Evolutionary conservation across 2,113 vertebrate species (phyloP).

Genomic region (Bubo scandiacus): DNA sequence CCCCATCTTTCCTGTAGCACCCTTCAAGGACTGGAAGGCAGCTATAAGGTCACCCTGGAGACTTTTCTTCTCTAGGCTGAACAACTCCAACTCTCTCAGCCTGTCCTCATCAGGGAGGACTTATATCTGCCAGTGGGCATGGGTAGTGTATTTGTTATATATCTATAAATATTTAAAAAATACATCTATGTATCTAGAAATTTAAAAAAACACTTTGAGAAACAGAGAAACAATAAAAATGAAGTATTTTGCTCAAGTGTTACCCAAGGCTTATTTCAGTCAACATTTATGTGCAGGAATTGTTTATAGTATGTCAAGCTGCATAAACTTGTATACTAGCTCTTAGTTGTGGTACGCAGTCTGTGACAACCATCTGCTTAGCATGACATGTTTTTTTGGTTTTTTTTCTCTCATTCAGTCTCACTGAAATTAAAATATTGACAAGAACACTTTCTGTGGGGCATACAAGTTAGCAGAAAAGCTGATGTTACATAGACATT

Average conservation of each 20-base stretch:
- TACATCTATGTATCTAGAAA: not conserved
- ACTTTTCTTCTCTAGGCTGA: too few species aligned
- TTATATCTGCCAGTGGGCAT: not conserved
- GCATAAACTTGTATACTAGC: not conserved
- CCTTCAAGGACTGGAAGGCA: too few species aligned
- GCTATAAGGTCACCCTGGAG: too few species aligned
- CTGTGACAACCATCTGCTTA: constrained; percentile 60
- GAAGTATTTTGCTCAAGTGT: not conserved
- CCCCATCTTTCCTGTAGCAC: too few species aligned
- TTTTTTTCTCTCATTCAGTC: not conserved
- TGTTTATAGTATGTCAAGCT: not conserved
- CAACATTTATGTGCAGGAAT: not conserved
- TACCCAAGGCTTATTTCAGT: not conserved
- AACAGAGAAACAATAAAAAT: not conserved
- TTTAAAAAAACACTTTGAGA: not conserved
- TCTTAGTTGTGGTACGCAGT: constrained; percentile 38
- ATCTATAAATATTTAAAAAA: not conserved
- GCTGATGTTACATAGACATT: not conserved
- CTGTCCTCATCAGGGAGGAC: too few species aligned
- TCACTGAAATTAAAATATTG: constrained; percentile 61
- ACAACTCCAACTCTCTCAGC: too few species aligned
- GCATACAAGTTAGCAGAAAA: not conserved
- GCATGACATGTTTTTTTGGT: not conserved
- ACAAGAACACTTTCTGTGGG: constrained; percentile 30
- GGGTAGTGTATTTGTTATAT: not conserved